Base-by-base conservation (phyloP, 2,888 invertebrate genomes). In the Acanthosepion lycidas region DNA sequence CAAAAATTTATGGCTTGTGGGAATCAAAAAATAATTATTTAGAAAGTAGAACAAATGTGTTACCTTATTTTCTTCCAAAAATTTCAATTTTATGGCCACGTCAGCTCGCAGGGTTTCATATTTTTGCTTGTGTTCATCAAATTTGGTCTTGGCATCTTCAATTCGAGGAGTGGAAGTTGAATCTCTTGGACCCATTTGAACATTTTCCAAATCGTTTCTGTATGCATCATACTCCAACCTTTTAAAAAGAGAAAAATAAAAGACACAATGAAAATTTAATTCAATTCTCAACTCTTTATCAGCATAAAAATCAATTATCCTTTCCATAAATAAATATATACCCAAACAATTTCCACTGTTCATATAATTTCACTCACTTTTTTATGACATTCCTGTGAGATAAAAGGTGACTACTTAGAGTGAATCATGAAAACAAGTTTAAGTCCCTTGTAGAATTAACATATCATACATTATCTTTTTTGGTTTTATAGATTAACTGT, bases 161-260 rank as follows among this genome's bases (percentile, higher is more conserved):
- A 98, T 98, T 96, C 98, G 98, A 59, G 98, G 98, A 95, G 98
- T 98, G 94, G 96, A 95, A 8, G 96, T 95, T 28, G 96, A 95
- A 95, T 97, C 97, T 95, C 96, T 95, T n/a, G 97, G 97, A 20
- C 96, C 96, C 95, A 98, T 98, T 95, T 98, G 98, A 96, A 99
- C 98, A 94, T 98, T 98, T 97, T 99, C 99, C 96, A 99, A 98
- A 98, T 99, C 99, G 97, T 98, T 98, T 97, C 99, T 98, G 97
- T 99, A 99, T 94, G 99, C 99, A 98, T 99, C 99, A 97, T 99
- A 99, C 97, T 99, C 99, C 97, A 99, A 98, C 97, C 99, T 97
- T 95, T 18, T 94, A 95, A 33, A 48, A 55, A 94, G 92, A 28
- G 42, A 42, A 42, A 42, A 42, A 42, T 42, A 94, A 93, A 94